These are phyloP conservation scores for Onychorhynchus coronatus DNA, from an alignment of 2,113 vertebrate genomes.

Conservation along the genomic window DNA sequence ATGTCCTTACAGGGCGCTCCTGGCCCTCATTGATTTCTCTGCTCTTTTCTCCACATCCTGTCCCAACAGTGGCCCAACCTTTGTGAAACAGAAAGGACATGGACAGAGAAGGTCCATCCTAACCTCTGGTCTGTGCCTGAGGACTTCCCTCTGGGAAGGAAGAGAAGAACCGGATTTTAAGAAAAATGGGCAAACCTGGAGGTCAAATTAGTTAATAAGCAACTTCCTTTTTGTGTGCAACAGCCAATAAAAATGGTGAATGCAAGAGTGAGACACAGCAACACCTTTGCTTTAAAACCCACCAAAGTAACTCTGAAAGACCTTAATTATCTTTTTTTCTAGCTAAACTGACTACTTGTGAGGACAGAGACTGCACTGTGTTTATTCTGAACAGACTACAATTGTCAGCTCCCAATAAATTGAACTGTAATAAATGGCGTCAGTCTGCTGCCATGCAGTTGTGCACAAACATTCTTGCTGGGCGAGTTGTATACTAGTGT, in stretches of 20 bases:
- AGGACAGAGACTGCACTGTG: not conserved
- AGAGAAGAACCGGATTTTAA: not conserved
- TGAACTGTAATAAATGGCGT: conserved; percentile 6
- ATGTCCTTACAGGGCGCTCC: not conserved
- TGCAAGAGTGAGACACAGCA: not conserved
- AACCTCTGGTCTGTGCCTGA: not conserved
- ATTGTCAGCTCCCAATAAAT: conserved; percentile 30
- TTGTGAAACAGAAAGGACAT: not conserved
- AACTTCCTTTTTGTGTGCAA: not conserved
- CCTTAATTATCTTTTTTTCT: not conserved
- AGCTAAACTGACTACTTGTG: not conserved
- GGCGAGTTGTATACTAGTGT: not conserved
- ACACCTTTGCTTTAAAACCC: not conserved
- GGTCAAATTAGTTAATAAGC: not conserved
- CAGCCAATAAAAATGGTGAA: not conserved
- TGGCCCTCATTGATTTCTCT: not conserved
- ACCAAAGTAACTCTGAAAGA: not conserved
- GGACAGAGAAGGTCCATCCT: not conserved
- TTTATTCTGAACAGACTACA: not conserved
- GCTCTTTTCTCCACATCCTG: not conserved
- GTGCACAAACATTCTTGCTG: not conserved
- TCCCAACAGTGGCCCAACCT: not conserved
- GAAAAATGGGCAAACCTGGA: not conserved
- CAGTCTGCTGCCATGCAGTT: accelerated
- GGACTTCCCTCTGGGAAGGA: not conserved